Base-by-base conservation (phyloP, 2,888 invertebrate genomes). In the Stenolophus ochropezus region DNA sequence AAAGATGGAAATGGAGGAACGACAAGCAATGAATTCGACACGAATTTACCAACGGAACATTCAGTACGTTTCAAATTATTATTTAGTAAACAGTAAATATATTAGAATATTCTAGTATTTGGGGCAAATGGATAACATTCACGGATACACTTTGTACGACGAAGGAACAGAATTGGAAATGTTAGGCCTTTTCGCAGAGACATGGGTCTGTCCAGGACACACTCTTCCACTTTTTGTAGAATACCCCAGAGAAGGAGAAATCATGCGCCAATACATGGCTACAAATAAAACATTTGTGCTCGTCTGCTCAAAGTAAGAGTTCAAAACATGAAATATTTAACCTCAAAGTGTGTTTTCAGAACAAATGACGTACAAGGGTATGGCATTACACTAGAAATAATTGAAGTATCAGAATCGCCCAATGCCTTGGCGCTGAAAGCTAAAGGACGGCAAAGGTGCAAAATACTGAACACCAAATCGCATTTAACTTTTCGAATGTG, bases 201-300 rank as follows among this genome's bases (percentile, higher is more conserved):
- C 92, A 65, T 89, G 95, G 73, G 91, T 96, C 14, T 93, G 96
- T 84, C 96, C 96, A 4, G 96, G 96, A 0, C 96, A 96, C 88
- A 95, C 94, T 0, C 88, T 96, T 21, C 96, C 96, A 0, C 91
- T 96, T 83, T 93, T 94, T 53, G 90, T 93, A 2, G 90, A 89
- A 80, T 86, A 92, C 81, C 88, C 91, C 33, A 87, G 90, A 23
- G 91, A 91, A 61, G 91, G 92, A 11, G 89, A 91, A 49, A 91
- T 94, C 90, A 89, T 94, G 83, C 89, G 91, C 75, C 89, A 90
- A 21, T 91, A 92, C 83, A 91, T 94, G 27, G 87, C 90, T 51
- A 90, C 90, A 47, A 91, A 93, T 84, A 90, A 92, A 82, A 93
- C 93, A 1, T 94, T 95, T 87, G 94, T 94, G 2, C 90, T 94